Evolutionary conservation across 2,797 vertebrate genomes (phyloP).

Genomic region (Argya squamiceps): DNA sequence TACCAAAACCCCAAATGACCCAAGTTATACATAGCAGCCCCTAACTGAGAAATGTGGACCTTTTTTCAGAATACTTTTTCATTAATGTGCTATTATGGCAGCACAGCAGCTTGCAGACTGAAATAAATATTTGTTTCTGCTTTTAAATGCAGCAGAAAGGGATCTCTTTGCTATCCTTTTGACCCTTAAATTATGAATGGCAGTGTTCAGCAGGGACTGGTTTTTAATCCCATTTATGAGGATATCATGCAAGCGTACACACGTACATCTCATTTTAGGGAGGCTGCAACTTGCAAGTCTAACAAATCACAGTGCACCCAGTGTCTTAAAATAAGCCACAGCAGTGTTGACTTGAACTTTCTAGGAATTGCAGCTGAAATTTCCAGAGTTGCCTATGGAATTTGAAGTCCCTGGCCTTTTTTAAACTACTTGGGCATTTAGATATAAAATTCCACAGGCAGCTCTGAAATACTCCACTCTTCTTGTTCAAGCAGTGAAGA

Average conservation of each 20-base stretch:
- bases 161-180: constrained; percentile 13
- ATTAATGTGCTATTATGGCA: not conserved
- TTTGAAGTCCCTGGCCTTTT: not conserved
- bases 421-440: not conserved
- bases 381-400: not conserved
- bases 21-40: not conserved
- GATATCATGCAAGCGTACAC: not conserved
- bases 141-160: not conserved
- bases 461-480: not conserved
- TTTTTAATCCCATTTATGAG: not conserved
- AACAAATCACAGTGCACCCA: not conserved
- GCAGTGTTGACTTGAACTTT: not conserved
- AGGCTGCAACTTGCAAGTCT: not conserved
- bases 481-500: not conserved
- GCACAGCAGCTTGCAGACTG: not conserved
- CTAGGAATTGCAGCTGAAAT: constrained; percentile 23
- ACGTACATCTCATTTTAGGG: not conserved
- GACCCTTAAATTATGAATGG: constrained; percentile 21
- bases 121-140: constrained; percentile 24
- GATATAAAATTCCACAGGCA: not conserved
- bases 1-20: not conserved
- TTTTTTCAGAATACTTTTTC: not conserved
- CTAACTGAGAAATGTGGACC: not conserved
- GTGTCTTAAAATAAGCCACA: not conserved
- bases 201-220: not conserved